Percentiles rank a stretch among this genome's conserved stretches.
These are phyloP conservation scores for Schizopygopsis malacanthus DNA, from an alignment of 2,797 vertebrate genomes.

Conservation along the genomic window DNA sequence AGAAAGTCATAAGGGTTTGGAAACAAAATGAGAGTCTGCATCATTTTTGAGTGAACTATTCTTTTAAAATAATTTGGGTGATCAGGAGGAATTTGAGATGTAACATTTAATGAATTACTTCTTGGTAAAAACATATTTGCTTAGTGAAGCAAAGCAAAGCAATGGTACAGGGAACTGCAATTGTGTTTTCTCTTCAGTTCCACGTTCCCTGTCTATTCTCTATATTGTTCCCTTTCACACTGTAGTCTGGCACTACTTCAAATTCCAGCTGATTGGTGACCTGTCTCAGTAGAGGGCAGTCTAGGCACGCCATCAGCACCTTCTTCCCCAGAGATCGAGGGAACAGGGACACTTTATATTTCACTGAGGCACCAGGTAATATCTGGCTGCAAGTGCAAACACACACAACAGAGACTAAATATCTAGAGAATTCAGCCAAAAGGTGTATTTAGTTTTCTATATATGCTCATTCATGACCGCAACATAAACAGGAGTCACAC, in stretches of 20 bases:
- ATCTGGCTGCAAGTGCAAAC: conserved; percentile 59
- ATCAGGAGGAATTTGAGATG: background rate
- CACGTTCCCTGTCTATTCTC: background rate
- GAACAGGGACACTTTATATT: conserved; percentile 75
- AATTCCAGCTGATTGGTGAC: conserved; percentile 77
- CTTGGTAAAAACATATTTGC: background rate
- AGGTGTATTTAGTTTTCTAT: background rate
- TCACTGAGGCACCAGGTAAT: conserved; percentile 70
- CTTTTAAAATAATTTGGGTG: background rate
- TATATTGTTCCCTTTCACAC: background rate
- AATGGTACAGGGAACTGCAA: background rate
- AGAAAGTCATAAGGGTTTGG: background rate
- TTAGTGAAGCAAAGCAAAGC: background rate
- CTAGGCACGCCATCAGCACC: conserved; percentile 81
- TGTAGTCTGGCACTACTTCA: conserved; percentile 1
- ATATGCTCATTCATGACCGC: background rate
- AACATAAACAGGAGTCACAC: background rate
- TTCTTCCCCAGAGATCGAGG: conserved; percentile 70
- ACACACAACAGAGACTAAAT: background rate
- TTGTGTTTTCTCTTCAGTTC: background rate
- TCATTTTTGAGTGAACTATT: background rate
- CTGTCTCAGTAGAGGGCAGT: conserved; percentile 74
- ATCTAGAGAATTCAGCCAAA: background rate
- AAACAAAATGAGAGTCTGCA: background rate
- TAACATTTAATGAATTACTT: background rate